These are phyloP conservation scores for Ondatra zibethicus DNA, from an alignment of 2,113 vertebrate species.

Conservation along the genomic window DNA sequence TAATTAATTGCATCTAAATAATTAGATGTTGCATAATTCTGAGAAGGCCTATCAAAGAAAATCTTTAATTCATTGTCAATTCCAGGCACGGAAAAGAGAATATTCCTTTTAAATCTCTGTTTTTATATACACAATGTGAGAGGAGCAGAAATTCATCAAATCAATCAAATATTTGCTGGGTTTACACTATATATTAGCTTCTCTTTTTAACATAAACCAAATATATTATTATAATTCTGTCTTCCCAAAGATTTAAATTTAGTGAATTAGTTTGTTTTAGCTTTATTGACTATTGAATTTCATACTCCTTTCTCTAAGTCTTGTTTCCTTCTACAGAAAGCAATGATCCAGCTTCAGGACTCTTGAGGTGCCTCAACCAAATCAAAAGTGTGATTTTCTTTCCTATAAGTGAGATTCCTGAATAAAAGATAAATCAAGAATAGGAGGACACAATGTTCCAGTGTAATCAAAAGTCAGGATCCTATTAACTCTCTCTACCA, in stretches of 20 bases:
- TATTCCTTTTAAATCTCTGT: background rate
- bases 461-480: background rate
- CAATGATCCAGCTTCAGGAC: background rate
- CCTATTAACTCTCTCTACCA: background rate
- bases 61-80: background rate
- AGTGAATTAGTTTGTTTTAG: background rate
- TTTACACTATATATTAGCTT: background rate
- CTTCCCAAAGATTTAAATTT: background rate
- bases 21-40: background rate
- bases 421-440: background rate
- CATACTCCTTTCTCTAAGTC: background rate
- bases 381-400: background rate
- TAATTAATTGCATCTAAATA: background rate
- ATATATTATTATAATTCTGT: background rate
- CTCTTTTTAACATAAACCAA: background rate
- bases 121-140: background rate
- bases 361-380: background rate
- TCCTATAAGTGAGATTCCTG: background rate
- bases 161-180: background rate
- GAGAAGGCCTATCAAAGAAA: background rate
- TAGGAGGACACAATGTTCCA: background rate
- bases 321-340: background rate
- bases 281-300: background rate
- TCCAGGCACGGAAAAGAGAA: background rate
- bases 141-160: background rate